phyloP scores from a whole-genome alignment of 2,113 vertebrate species.

The Mormyrus iriodes region DNA sequence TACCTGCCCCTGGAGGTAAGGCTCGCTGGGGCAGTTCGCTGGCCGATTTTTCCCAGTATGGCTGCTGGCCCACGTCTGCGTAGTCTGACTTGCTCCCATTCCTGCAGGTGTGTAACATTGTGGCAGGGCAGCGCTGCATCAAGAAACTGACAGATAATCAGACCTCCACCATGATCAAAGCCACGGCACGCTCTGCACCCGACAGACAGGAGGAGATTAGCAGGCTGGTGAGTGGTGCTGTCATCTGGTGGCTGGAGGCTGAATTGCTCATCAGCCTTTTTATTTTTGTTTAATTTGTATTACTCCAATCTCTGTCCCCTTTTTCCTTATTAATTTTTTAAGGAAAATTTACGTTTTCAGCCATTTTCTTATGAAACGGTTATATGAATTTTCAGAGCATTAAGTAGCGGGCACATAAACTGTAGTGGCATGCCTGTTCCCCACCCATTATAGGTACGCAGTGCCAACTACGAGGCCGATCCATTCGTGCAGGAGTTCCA shows the following conservation, averaged over 20 bases:
- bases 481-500: slow-evolving; percentile 97
- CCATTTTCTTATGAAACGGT: neutral
- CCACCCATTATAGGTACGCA: slow-evolving; percentile 73
- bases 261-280: neutral
- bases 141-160: slow-evolving; percentile 99
- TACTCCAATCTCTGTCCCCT: neutral
- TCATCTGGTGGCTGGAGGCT: slow-evolving; percentile 18
- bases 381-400: neutral
- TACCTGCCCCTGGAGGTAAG: slow-evolving; percentile 98
- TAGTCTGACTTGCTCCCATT: neutral
- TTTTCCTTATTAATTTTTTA: neutral
- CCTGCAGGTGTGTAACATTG: slow-evolving; percentile 91
- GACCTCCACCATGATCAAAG: slow-evolving; percentile 98
- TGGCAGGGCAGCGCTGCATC: slow-evolving; percentile 94
- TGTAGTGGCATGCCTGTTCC: neutral
- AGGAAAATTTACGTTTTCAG: neutral
- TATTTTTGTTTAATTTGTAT: neutral
- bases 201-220: slow-evolving; percentile 97
- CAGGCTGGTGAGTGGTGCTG: slow-evolving; percentile 76
- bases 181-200: slow-evolving; percentile 91
- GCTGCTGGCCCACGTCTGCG: neutral
- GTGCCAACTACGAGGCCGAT: slow-evolving; percentile 95
- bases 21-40: neutral
- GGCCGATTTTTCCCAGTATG: neutral
- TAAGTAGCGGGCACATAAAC: neutral